A percentile compares a stretch with the other conserved stretches of the same genome.
Evolutionary conservation across 2,888 invertebrate genomes (phyloP).

Genomic region (Melieria crassipennis): DNA sequence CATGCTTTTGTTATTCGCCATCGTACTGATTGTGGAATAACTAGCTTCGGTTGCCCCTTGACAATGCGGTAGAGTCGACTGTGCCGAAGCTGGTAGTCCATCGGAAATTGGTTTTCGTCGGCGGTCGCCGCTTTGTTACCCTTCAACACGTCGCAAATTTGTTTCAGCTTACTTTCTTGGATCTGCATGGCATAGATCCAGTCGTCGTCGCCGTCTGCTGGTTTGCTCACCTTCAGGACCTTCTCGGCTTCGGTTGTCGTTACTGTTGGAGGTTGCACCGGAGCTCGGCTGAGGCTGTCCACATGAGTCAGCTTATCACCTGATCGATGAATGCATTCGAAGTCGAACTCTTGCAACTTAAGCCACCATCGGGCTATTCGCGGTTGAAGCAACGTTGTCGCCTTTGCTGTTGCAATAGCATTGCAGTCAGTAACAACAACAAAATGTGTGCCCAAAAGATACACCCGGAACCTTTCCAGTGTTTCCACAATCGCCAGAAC

Average conservation of each 20-base stretch:
- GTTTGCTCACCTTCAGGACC: background rate
- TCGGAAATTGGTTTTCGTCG: background rate
- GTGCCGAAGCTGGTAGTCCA: constrained; percentile 9
- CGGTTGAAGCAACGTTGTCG: background rate
- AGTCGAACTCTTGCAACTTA: constrained; percentile 18
- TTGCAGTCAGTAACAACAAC: constrained; percentile 29
- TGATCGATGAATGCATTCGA: constrained; percentile 25
- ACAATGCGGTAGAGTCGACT: constrained; percentile 37
- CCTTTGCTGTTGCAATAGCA: constrained; percentile 6
- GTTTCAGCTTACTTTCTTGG: constrained; percentile 1
- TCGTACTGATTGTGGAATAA: constrained; percentile 1
- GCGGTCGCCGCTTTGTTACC: background rate
- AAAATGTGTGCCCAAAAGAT: constrained; percentile 17
- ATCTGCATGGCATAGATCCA: constrained; percentile 15
- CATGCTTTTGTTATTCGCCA: constrained; percentile 10
- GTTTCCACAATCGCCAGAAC: constrained; percentile 15
- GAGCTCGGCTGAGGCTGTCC: background rate
- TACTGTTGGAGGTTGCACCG: background rate
- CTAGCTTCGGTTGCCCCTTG: background rate
- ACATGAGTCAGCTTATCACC: constrained; percentile 10
- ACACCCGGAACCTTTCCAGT: constrained; percentile 31
- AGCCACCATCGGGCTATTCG: constrained; percentile 14
- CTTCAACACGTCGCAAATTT: constrained; percentile 11
- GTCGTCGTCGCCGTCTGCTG: constrained; percentile 24
- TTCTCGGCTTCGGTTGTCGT: constrained; percentile 3